Base-by-base conservation (phyloP, 2,113 vertebrate species). In the Poecilia latipinna region DNA sequence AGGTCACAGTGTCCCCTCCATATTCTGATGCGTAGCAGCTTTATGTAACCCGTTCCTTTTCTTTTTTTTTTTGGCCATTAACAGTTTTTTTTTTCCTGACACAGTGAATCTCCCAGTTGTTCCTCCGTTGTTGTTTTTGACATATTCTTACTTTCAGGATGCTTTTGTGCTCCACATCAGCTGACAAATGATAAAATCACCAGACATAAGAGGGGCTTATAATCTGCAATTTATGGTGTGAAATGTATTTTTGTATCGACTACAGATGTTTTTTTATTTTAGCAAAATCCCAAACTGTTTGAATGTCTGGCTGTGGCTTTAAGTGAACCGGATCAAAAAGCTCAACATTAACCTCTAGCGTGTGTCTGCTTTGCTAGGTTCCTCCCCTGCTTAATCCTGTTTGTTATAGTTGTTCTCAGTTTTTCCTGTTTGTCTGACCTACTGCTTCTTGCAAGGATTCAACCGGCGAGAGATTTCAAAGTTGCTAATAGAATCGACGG, bases 1-100 rank as follows among this genome's bases (percentile, higher is more conserved):
- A 86, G 75, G 80, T 85, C 84, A 77, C 33, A 1, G 13, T 82
- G 78, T 80, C 82, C 74, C 65, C n/a, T 78, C 54, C 17, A 22
- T 74, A 70, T 80, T 54, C 72, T 69, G 29, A 68, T 74, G 11
- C 65, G 61, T 51, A 13, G 44, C 44, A 6, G 44, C 17, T 48
- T 48, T 48, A 48, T 75, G 61, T 76, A 66, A 83, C 74, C 32
- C 31, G 39, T 80, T 74, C 12, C 61, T 64, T 32, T 68, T 72
- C 29, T 62, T 61, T 5, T 22, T n/a, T n/a, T 10, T 2, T 15
- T 71, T 61, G 70, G 12, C 57, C 26, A 35, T 42, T 39, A 2
- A 13, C 12, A 2, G 3, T 4, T 68, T 8, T 12, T 22, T 65
- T 65, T 65, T 4, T n/a, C 22, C 24, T 57, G 24, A 7, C 10